These are phyloP conservation scores for Corydoras maculifer DNA, from an alignment of 2,113 vertebrate species.

Conservation along the genomic window DNA sequence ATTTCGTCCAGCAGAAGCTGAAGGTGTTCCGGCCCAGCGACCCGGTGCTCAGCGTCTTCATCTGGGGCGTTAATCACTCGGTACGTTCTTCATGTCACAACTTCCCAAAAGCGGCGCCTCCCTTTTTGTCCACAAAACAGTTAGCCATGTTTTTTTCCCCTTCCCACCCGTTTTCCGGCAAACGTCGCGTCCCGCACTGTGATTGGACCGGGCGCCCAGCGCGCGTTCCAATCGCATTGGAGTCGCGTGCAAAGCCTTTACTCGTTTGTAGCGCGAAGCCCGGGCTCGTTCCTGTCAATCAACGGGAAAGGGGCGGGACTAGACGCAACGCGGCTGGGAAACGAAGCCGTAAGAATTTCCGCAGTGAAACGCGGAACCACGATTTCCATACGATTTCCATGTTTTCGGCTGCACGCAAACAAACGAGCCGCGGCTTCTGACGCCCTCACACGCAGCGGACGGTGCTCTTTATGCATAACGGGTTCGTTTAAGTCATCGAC, in stretches of 20 bases:
- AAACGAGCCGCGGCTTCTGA: neutral
- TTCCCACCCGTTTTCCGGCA: conserved; percentile 3
- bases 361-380: conserved; percentile 1
- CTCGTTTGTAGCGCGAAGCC: neutral
- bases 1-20: conserved; percentile 91
- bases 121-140: conserved; percentile 31
- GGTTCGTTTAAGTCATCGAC: too few relatives aligned
- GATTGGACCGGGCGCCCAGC: too few relatives aligned
- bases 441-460: too few relatives aligned
- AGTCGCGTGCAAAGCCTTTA: too few relatives aligned
- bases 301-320: neutral
- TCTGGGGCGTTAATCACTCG: conserved; percentile 93
- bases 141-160: conserved; percentile 1
- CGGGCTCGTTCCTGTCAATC: neutral
- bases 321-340: neutral
- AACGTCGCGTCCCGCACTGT: neutral
- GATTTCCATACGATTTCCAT: conserved; percentile 13
- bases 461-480: too few relatives aligned
- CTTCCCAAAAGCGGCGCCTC: conserved; percentile 21
- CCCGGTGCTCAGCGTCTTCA: conserved; percentile 83
- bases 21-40: conserved; percentile 86
- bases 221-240: neutral
- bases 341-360: neutral
- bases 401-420: conserved; percentile 2
- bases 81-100: conserved; percentile 58